Conservation (phyloP, 2,888 invertebrate genomes). For the Thymelicus acteon region DNA sequence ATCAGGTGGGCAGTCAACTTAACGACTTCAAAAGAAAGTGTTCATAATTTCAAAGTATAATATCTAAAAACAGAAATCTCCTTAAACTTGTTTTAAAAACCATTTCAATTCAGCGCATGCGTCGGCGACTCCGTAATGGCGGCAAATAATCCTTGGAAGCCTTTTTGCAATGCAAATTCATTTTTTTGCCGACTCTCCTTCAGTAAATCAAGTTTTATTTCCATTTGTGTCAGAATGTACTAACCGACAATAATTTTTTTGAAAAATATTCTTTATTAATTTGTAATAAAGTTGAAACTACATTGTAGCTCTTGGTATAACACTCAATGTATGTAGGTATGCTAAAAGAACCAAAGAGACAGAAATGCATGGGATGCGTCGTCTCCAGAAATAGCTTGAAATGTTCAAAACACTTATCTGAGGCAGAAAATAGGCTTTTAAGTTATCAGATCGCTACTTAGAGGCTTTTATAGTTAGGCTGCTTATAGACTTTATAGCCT, state of each 20-base stretch:
- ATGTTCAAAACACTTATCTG: background rate
- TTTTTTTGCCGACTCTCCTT: constrained; percentile 41
- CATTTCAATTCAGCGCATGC: constrained; percentile 26
- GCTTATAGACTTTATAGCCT: background rate
- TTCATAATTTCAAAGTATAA: background rate
- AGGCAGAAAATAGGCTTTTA: constrained; percentile 18
- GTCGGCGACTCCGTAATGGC: constrained; percentile 23
- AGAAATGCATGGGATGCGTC: constrained; percentile 37
- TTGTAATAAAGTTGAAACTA: constrained; percentile 1
- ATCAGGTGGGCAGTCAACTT: too few species aligned
- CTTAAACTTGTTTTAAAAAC: constrained; percentile 17
- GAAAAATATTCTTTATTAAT: background rate
- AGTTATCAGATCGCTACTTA: background rate
- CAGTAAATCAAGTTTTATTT: constrained; percentile 42
- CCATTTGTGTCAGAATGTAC: background rate
- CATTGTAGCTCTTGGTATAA: constrained; percentile 2
- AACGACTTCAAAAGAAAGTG: too few species aligned
- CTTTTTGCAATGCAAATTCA: constrained; percentile 43
- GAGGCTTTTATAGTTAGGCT: background rate
- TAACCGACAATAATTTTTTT: background rate
- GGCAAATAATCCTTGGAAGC: constrained; percentile 32
- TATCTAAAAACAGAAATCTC: constrained; percentile 19
- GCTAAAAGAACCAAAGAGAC: constrained; percentile 39
- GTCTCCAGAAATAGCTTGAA: constrained; percentile 25
- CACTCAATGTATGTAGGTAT: constrained; percentile 17